Evolutionary conservation across 1,140 invertebrate genomes (phyloP).

Genomic region (Coboldia fuscipes): DNA sequence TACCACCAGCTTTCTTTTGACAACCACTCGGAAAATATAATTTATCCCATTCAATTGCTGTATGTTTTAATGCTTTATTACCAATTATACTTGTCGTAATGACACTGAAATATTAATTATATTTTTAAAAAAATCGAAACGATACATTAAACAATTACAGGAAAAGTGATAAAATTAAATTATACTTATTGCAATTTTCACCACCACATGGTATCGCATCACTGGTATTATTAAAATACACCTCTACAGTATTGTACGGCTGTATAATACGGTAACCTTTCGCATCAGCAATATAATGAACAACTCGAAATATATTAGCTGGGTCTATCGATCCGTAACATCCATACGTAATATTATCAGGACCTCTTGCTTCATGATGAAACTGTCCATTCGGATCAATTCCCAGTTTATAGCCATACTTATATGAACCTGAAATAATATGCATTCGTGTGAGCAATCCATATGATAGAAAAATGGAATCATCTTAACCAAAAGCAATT

Average conservation of each 20-base stretch:
- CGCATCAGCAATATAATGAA: constrained; percentile 54
- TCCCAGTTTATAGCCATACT: constrained; percentile 49
- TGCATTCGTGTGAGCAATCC: no score
- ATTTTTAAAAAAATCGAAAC: constrained; percentile 1
- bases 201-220: constrained; percentile 2
- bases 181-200: not conserved
- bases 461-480: no score
- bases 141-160: not conserved
- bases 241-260: constrained; percentile 40
- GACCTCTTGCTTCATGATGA: constrained; percentile 49
- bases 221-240: constrained; percentile 26
- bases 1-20: constrained; percentile 21
- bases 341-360: constrained; percentile 53
- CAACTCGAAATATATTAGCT: constrained; percentile 35
- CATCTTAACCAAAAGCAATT: no score
- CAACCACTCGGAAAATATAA: constrained; percentile 38
- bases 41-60: constrained; percentile 27
- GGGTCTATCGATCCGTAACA: constrained; percentile 57
- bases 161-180: not conserved
- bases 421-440: constrained; percentile 48
- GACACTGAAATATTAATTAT: constrained; percentile 10
- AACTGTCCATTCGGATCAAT: constrained; percentile 41
- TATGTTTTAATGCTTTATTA: constrained; percentile 3
- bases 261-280: constrained; percentile 52
- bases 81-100: constrained; percentile 3